Evolutionary conservation across 2,113 vertebrate genomes (phyloP).

Genomic region (Ophiodon elongatus): DNA sequence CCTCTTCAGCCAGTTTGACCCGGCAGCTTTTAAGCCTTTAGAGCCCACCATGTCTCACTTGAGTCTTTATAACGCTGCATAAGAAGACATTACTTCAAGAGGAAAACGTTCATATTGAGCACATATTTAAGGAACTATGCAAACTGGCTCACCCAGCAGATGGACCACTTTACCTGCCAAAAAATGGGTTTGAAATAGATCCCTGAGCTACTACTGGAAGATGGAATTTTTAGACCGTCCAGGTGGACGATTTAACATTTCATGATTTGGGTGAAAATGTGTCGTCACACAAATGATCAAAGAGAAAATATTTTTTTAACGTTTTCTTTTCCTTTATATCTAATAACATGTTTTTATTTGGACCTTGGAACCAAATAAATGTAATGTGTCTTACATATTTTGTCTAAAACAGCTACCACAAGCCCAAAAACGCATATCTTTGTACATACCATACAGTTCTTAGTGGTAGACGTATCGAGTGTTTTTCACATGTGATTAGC

Average conservation of each 20-base stretch:
- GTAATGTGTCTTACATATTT: not conserved
- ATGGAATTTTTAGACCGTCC: conserved; percentile 27
- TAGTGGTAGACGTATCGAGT: not conserved
- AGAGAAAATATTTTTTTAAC: not conserved
- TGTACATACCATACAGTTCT: not conserved
- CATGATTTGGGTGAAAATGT: conserved; percentile 7
- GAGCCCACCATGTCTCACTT: conserved; percentile 17
- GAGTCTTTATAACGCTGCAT: conserved; percentile 6
- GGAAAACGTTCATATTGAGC: conserved; percentile 23
- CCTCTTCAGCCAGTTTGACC: not conserved
- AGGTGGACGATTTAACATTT: conserved; percentile 54
- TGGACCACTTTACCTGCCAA: conserved; percentile 64
- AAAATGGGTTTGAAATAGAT: conserved; percentile 37
- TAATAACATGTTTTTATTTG: not conserved
- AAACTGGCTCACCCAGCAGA: conserved; percentile 61
- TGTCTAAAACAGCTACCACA: not conserved
- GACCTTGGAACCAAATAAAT: not conserved
- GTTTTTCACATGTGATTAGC: conserved; percentile 24
- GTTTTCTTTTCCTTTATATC: not conserved
- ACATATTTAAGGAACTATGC: conserved; percentile 50
- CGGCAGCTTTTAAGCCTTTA: conserved; percentile 33
- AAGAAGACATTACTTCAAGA: conserved; percentile 42
- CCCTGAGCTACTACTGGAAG: conserved; percentile 19
- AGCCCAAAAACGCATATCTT: not conserved
- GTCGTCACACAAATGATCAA: not conserved